Percentiles rank a stretch among this genome's conserved stretches.
Evolutionary conservation across 2,888 invertebrate species (phyloP).

Genomic region (Ferdinandea cuprea): DNA sequence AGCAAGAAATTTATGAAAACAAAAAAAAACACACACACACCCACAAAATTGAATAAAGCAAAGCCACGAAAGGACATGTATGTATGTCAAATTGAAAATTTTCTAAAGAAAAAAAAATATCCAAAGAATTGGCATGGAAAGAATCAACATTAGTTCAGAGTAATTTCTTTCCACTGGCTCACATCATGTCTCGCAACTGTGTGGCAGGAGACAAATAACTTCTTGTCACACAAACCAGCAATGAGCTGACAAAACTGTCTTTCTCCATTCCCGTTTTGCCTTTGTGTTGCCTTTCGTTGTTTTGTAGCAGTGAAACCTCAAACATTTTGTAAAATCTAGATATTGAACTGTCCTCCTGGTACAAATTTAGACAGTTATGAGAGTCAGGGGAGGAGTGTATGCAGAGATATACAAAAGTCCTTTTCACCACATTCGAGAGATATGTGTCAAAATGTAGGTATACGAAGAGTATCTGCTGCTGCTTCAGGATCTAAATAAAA

Average conservation of each 20-base stretch:
- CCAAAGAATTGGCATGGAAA: not conserved
- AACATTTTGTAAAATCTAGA: slow-evolving; percentile 48
- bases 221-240: slow-evolving; percentile 72
- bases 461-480: slow-evolving; percentile 34
- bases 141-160: slow-evolving; percentile 40
- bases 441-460: slow-evolving; percentile 62
- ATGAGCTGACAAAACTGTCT: slow-evolving; percentile 68
- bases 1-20: not conserved
- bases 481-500: slow-evolving; percentile 33
- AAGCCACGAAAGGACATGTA: slow-evolving; percentile 54
- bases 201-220: slow-evolving; percentile 64
- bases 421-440: slow-evolving; percentile 63
- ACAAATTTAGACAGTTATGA: slow-evolving; percentile 3
- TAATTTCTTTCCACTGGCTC: slow-evolving; percentile 54
- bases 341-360: slow-evolving; percentile 67
- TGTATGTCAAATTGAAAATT: slow-evolving; percentile 47
- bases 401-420: slow-evolving; percentile 47
- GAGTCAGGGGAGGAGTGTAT: not conserved
- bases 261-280: not conserved
- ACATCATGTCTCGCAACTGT: slow-evolving; percentile 36
- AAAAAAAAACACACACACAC: slow-evolving; percentile 11
- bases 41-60: slow-evolving; percentile 57
- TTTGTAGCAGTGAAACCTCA: slow-evolving; percentile 23
- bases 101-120: slow-evolving; percentile 4
- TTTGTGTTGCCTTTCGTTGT: not conserved